Evolutionary conservation across 2,888 invertebrate genomes (phyloP), one percentile per base, ranked within the genome.

Genomic region (Oligia fasciuncula): DNA sequence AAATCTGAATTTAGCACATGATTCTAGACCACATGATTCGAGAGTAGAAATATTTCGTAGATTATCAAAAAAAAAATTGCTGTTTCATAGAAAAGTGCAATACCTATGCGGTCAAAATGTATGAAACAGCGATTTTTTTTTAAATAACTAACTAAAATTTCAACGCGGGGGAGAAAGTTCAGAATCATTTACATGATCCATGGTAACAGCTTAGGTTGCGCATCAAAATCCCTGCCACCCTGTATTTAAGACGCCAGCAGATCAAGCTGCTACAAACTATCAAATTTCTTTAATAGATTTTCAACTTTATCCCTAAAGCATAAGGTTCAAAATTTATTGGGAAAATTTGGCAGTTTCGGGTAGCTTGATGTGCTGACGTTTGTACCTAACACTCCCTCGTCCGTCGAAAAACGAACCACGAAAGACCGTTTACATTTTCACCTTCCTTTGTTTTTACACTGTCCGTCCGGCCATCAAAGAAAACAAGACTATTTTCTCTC

Each of bases 401-500:
- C 46, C 11, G 14, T 23, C 1, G 2, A 40, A 49, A 71, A 40
- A 57, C 5, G 14, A 68, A 71, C 54, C 40, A 29, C 14, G 4
- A 71, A n/a, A 43, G 5, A 11, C 11, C 69, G 13, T 43, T 77
- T 46, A 63, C 19, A 43, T 51, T 35, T 51, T 29, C 63, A 86
- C 35, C 54, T 76, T 49, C 49, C 35, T 29, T 68, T 68, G 46
- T 71, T 76, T 76, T 74, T 13, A 62, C 51, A 54, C 11, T 43
- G 23, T 49, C 46, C 35, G 35, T 14, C 8, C 23, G 9, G 14
- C 9, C 46, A 62, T 68, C n/a, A 68, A 76, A 46, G 51, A 71
- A 83, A 84, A 73, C 69, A 73, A 46, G 14, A 65, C 54, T 68
- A 54, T 67, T 79, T 76, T 65, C 83, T 54, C n/a, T 76, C 66